Evolutionary conservation across 2,113 vertebrate species (phyloP), one percentile per base, ranked within the genome.

Genomic region (Aptenodytes forsteri): DNA sequence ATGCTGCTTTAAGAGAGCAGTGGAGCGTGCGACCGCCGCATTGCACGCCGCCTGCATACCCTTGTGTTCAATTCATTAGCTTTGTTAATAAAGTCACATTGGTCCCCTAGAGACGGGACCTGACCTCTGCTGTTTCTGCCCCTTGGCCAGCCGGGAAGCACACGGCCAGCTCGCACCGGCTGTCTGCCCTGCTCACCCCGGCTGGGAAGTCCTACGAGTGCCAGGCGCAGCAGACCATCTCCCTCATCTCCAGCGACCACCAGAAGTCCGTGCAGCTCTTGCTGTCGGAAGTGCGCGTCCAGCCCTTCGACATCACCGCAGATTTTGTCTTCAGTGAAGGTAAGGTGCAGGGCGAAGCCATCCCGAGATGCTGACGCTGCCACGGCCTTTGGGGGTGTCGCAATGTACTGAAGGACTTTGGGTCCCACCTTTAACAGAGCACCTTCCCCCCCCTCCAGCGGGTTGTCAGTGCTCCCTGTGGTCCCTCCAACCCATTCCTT

Each of bases 251-350:
- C 85, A 99, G 96, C 1, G 99, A 99, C 94, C 99, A 99, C 58
- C 99, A 99, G 98, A 99, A 99, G 95, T 98, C 98, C 0, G 97
- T 99, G 86, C 98, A 98, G 16, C 94, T 99, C 95, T 95, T 98
- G 96, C 98, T 99, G 97, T 99, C 99, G 0, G 99, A 99, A 56
- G 98, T 99, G 89, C 99, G 99, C 95, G 98, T 99, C 73, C 99
- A 99, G 97, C 99, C 99, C 77, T 99, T 99, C n/a, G 99, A 99
- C 96, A 99, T 99, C 96, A 58, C 98, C 4, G 99, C 99, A 0
- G 99, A 99, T 98, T 99, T 99, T 94, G 98, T 99, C 93, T 99
- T 99, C 98, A 99, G 99, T 89, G 99, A 99, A 99, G 98, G 99
- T 99, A 98, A 96, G 69, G 56, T 11, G 80, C 36, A 7, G 81